Percentiles rank a stretch among this genome's conserved stretches.
phyloP scores from a whole-genome alignment of 2,113 vertebrate genomes.

The Myocastor coypus region DNA sequence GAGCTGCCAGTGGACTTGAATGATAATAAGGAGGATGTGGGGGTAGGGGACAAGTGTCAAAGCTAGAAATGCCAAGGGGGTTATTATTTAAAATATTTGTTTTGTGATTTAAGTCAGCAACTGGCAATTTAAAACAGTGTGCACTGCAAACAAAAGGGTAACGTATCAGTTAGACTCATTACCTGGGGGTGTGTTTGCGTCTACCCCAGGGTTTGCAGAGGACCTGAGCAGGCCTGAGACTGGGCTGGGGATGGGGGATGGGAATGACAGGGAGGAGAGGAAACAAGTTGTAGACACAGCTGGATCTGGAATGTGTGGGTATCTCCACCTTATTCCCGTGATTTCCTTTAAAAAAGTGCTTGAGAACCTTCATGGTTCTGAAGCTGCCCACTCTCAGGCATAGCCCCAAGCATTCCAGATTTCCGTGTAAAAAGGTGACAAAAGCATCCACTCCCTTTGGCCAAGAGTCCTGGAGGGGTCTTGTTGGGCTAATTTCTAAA shows the following conservation, averaged over 20 bases:
- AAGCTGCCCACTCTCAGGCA: not conserved
- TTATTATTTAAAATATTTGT: conserved; percentile 75
- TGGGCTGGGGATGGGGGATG: not conserved
- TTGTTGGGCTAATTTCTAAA: not conserved
- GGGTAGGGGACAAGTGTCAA: conserved; percentile 42
- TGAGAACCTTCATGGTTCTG: not conserved
- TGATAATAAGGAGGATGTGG: conserved; percentile 53
- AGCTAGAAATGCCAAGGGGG: conserved; percentile 47
- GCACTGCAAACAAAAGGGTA: conserved; percentile 48
- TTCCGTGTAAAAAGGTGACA: not conserved
- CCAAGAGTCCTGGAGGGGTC: not conserved
- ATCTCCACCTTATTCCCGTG: conserved; percentile 43
- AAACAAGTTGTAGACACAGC: conserved; percentile 53
- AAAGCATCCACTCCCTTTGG: not conserved
- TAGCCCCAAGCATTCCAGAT: not conserved
- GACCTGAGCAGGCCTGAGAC: not conserved
- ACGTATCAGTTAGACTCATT: conserved; percentile 56
- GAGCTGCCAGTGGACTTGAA: not conserved
- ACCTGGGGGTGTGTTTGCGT: not conserved
- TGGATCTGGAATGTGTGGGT: conserved; percentile 21
- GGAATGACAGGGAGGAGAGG: not conserved
- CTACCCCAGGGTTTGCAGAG: not conserved
- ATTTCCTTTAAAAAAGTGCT: conserved; percentile 57
- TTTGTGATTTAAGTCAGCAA: not conserved
- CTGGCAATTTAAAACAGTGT: conserved; percentile 68